A percentile compares a stretch with the other conserved stretches of the same genome.
Conservation (phyloP, 1,140 invertebrate genomes). For the Zaprionus vittiger region DNA sequence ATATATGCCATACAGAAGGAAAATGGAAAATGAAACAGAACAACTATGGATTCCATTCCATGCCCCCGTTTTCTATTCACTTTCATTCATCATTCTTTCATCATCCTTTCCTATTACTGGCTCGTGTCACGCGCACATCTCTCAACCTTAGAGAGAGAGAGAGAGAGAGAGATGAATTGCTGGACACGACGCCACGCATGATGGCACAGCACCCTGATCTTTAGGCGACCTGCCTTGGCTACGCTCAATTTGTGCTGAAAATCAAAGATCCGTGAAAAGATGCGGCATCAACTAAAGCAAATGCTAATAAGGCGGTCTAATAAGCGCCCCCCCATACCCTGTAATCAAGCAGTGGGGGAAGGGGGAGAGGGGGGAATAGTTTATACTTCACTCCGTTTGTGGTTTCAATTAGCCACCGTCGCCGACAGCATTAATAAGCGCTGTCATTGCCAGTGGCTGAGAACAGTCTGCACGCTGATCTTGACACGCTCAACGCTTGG, state of each 20-base stretch:
- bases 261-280: conserved; percentile 66
- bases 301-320: conserved; percentile 30
- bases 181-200: conserved; percentile 29
- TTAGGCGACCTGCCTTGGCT: conserved; percentile 31
- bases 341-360: not conserved
- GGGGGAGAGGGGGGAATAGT: not conserved
- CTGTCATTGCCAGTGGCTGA: conserved; percentile 4
- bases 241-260: conserved; percentile 65
- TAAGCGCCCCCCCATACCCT: conserved; percentile 8
- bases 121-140: not conserved
- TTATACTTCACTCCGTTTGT: not conserved
- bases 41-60: too few species aligned
- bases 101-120: too few species aligned
- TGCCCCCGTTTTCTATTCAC: too few species aligned
- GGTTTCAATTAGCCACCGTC: not conserved
- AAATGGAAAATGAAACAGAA: too few species aligned
- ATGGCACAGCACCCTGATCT: conserved; percentile 38
- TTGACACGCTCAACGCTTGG: conserved; percentile 26
- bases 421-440: not conserved
- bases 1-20: too few species aligned
- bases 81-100: too few species aligned
- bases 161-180: conserved; percentile 12
- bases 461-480: conserved; percentile 15
- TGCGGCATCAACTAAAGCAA: conserved; percentile 38
- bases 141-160: not conserved